These are phyloP conservation scores for Champsocephalus esox DNA, from an alignment of 2,797 vertebrate genomes.

Conservation along the genomic window DNA sequence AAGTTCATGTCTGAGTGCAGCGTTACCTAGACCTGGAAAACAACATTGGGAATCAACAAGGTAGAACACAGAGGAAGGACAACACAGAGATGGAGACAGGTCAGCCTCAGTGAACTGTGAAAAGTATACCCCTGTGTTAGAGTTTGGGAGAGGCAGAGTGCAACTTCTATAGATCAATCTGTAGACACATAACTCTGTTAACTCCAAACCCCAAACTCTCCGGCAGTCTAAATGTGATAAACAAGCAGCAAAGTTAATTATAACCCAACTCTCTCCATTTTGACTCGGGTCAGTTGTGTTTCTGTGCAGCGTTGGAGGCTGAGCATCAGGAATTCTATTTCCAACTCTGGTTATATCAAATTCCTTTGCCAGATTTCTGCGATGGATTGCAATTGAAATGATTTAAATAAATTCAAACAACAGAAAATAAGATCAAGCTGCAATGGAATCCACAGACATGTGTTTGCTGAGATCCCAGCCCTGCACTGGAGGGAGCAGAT, in stretches of 20 bases:
- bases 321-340: constrained; percentile 48
- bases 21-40: constrained; percentile 76
- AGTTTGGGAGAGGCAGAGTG: constrained; percentile 62
- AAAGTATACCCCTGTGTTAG: constrained; percentile 50
- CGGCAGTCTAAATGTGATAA: constrained; percentile 68
- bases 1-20: constrained; percentile 79
- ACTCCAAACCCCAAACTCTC: constrained; percentile 54
- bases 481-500: constrained; percentile 63
- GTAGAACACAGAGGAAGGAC: constrained; percentile 46
- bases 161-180: constrained; percentile 67
- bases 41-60: constrained; percentile 72
- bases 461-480: constrained; percentile 59
- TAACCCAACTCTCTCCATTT: constrained; percentile 64
- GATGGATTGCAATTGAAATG: constrained; percentile 70
- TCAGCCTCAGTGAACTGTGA: constrained; percentile 56
- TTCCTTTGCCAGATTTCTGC: constrained; percentile 56
- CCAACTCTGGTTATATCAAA: constrained; percentile 44
- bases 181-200: constrained; percentile 66
- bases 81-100: constrained; percentile 54
- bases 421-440: constrained; percentile 79
- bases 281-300: constrained; percentile 56
- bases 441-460: constrained; percentile 74
- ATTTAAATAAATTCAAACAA: constrained; percentile 83
- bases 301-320: constrained; percentile 37
- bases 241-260: constrained; percentile 76